These are phyloP conservation scores for Tetragnatha versicolor DNA, from an alignment of 1,140 invertebrate species.

Conservation along the genomic window DNA sequence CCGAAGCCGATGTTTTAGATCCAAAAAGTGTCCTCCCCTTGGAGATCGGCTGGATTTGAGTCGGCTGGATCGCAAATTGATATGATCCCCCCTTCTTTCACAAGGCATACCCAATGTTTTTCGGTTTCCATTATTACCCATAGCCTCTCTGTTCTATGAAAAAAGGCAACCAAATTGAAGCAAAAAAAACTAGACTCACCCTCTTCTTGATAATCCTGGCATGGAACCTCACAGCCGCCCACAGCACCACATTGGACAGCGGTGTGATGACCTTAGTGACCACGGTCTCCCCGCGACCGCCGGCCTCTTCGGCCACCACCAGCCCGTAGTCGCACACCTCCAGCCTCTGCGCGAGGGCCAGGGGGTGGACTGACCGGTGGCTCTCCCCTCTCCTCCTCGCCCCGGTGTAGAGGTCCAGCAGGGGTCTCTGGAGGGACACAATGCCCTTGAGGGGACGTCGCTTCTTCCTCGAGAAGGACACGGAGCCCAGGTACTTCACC, in stretches of 20 bases:
- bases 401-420: constrained; percentile 56
- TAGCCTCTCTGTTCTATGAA: no score
- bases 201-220: constrained; percentile 45
- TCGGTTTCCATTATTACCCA: no score
- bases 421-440: constrained; percentile 52
- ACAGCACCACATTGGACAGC: constrained; percentile 57
- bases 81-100: no score
- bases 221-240: constrained; percentile 57
- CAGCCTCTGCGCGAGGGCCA: constrained; percentile 51
- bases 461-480: constrained; percentile 39
- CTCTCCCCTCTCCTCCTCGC: constrained; percentile 44
- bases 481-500: constrained; percentile 56
- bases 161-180: no score
- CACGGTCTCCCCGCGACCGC: constrained; percentile 14
- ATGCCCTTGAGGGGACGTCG: constrained; percentile 50
- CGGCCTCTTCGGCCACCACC: constrained; percentile 55
- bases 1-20: no score
- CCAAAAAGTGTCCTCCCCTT: no score
- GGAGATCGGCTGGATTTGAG: no score
- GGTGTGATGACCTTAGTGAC: constrained; percentile 59
- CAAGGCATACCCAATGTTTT: no score
- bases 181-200: not conserved
- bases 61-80: no score
- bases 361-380: constrained; percentile 24
- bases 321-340: constrained; percentile 57